These are phyloP conservation scores for Megaceryle alcyon DNA, from an alignment of 2,797 vertebrate species.

Conservation along the genomic window DNA sequence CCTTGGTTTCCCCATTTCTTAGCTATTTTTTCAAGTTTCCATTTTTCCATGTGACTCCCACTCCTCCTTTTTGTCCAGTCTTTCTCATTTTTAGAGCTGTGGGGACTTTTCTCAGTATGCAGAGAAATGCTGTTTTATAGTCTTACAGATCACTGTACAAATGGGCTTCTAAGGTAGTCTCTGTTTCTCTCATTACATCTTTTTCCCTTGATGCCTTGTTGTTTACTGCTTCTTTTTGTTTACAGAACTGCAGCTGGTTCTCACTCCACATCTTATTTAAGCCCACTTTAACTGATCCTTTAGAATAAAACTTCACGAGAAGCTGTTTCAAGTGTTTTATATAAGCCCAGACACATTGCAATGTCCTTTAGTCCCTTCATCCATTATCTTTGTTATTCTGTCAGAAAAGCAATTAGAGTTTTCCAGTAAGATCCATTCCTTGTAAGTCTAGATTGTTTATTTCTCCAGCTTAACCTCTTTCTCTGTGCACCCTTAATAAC, in stretches of 20 bases:
- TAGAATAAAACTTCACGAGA: background rate
- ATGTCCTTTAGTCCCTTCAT: background rate
- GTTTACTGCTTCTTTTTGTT: conserved; percentile 24
- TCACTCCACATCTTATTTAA: background rate
- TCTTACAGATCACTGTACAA: background rate
- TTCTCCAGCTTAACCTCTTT: background rate
- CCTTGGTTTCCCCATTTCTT: background rate
- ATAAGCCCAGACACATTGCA: background rate
- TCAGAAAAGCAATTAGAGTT: conserved; percentile 10
- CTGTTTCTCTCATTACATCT: background rate
- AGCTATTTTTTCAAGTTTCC: background rate
- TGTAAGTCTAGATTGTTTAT: background rate
- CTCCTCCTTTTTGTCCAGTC: background rate
- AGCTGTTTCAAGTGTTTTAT: background rate
- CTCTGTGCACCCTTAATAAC: background rate
- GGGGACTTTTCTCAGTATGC: background rate
- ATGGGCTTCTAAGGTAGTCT: background rate
- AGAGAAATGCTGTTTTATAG: background rate
- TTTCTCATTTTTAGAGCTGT: background rate
- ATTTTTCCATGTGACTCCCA: background rate
- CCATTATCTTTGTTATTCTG: background rate
- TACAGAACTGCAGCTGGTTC: background rate
- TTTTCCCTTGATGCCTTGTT: background rate
- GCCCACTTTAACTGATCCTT: background rate
- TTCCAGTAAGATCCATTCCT: background rate